A percentile compares a stretch with the other conserved stretches of the same genome.
Conservation (phyloP, 2,888 invertebrate species). For the Chrysolina haemoptera region DNA sequence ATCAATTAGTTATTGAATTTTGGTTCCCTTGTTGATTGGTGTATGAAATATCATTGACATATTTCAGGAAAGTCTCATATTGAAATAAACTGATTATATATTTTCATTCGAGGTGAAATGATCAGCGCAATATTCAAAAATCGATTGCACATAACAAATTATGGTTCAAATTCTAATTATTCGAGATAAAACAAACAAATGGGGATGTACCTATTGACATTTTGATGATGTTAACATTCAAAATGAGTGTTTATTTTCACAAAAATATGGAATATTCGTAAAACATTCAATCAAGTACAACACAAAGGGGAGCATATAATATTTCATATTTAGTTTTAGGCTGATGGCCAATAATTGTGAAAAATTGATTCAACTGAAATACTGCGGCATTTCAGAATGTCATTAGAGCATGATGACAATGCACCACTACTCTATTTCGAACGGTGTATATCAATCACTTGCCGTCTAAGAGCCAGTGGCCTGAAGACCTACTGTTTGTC, state of each 20-base stretch:
- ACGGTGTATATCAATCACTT: no score
- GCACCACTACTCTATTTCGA: no score
- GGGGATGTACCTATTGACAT: background rate
- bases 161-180: background rate
- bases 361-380: background rate
- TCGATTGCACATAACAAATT: background rate
- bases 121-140: background rate
- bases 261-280: background rate
- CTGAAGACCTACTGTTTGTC: no score
- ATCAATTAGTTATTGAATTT: no score
- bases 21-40: no score
- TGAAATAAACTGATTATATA: background rate
- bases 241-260: background rate
- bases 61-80: no score
- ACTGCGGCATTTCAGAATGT: no score
- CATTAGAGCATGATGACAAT: no score
- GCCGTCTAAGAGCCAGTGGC: no score
- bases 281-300: background rate
- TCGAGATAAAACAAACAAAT: background rate
- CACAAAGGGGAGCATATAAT: background rate
- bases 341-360: background rate
- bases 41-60: no score
- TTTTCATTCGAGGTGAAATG: background rate
- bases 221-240: background rate
- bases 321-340: background rate